Evolutionary conservation across 2,797 vertebrate species (phyloP), one percentile per base, ranked within the genome.

Genomic region (Xenentodon cancila): DNA sequence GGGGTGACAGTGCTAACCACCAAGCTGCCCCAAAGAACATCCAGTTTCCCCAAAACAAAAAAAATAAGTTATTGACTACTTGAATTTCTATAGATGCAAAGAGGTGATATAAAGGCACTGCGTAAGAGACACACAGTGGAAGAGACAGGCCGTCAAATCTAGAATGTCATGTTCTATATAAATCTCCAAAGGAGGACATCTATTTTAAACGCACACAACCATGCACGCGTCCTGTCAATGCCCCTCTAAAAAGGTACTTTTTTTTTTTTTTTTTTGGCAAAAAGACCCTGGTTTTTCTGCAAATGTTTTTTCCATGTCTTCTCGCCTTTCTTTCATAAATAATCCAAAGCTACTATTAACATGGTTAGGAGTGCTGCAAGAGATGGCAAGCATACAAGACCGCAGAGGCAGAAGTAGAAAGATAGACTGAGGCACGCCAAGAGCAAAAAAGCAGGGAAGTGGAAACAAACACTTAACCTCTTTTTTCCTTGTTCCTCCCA

Each of bases 251-350:
- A 70, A 53, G 62, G 15, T 7, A 13, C 21, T 21, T 44, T 4
- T 20, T 54, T 20, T 6, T 4, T 6, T 4, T 1, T 16, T 37
- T 60, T 65, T 64, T 59, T 44, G 20, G n/a, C 12, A 47, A 25
- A 22, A 54, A 45, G 47, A 67, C 42, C 9, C 34, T 12, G 40
- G 46, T 19, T 55, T 66, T 58, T 25, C 58, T 49, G 64, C 66
- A 82, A 85, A 90, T 89, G 85, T 86, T 75, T 42, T 87, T 88
- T 80, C 60, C 58, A 17, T 82, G 87, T 89, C 62, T 56, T 71
- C 62, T 64, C 46, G 56, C 64, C 64, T 73, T 66, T 58, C 62
- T 67, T 75, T 81, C 80, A 87, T 90, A 77, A 88, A 85, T 89
- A 83, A 85, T 79, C 77, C 6, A 22, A 47, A 1, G 1, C 53